Percentiles rank a stretch among this genome's conserved stretches.
phyloP scores from a whole-genome alignment of 2,888 invertebrate genomes.

The Acholoe squamosa region DNA sequence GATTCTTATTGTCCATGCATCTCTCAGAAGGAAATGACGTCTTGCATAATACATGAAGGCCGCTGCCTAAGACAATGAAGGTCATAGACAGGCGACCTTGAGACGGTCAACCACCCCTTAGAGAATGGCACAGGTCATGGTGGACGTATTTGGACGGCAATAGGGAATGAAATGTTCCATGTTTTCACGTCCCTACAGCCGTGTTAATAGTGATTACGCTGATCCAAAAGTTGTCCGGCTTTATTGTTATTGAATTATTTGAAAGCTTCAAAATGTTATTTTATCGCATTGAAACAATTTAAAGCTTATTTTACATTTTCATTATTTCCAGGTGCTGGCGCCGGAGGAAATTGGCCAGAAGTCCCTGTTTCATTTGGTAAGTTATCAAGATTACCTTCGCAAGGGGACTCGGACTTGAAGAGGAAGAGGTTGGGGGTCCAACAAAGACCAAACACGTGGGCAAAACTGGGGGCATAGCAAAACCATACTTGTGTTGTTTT shows the following conservation, averaged over 20 bases:
- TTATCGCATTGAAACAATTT: no score
- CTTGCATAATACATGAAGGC: constrained; percentile 31
- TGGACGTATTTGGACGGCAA: background rate
- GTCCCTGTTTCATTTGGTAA: constrained; percentile 53
- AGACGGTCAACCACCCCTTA: background rate
- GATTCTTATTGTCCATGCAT: constrained; percentile 29
- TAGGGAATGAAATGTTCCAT: background rate
- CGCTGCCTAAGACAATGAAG: constrained; percentile 16
- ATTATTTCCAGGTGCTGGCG: background rate
- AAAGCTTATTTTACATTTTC: background rate
- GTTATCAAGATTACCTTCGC: background rate
- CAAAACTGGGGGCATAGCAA: no score
- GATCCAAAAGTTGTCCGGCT: background rate
- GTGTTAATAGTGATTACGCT: no score
- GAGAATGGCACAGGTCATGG: background rate
- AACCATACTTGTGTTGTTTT: no score
- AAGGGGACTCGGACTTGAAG: no score
- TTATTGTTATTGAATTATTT: background rate
- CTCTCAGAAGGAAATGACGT: background rate
- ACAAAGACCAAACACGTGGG: no score
- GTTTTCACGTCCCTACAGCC: background rate
- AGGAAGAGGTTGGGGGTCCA: no score
- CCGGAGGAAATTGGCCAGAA: constrained; percentile 27
- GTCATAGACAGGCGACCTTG: background rate
- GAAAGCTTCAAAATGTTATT: background rate